Conservation (phyloP, 2,797 vertebrate genomes). For the Chaetophractus vellerosus region DNA sequence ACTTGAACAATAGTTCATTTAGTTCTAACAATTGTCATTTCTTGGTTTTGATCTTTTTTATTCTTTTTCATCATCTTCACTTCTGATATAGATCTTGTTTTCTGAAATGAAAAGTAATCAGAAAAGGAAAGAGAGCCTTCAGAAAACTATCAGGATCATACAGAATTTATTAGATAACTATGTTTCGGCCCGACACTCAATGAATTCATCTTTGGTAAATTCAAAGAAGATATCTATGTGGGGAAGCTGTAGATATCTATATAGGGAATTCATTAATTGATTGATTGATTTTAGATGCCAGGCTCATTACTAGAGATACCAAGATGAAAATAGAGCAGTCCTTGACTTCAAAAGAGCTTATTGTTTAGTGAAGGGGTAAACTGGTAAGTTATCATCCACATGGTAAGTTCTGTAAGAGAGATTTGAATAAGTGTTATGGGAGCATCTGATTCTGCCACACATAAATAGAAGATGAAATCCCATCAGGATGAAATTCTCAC, state of each 20-base stretch:
- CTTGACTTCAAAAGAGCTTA: constrained; percentile 6
- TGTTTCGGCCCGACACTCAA: not conserved
- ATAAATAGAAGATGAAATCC: not conserved
- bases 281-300: constrained; percentile 14
- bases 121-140: constrained; percentile 29
- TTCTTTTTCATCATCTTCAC: constrained; percentile 47
- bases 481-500: not conserved
- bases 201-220: not conserved
- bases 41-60: not conserved
- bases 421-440: not conserved
- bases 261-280: not conserved
- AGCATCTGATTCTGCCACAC: not conserved
- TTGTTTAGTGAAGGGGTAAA: not conserved
- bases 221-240: not conserved
- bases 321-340: not conserved
- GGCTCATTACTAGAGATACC: not conserved
- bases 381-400: not conserved
- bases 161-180: not conserved
- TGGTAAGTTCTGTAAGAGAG: not conserved
- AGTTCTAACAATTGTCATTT: constrained; percentile 17
- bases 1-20: constrained; percentile 24
- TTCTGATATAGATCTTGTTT: constrained; percentile 43
- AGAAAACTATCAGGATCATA: constrained; percentile 13
- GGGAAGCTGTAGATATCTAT: not conserved
- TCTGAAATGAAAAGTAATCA: constrained; percentile 40